phyloP scores from a whole-genome alignment of 2,888 invertebrate species.

The Acronicta aceris region DNA sequence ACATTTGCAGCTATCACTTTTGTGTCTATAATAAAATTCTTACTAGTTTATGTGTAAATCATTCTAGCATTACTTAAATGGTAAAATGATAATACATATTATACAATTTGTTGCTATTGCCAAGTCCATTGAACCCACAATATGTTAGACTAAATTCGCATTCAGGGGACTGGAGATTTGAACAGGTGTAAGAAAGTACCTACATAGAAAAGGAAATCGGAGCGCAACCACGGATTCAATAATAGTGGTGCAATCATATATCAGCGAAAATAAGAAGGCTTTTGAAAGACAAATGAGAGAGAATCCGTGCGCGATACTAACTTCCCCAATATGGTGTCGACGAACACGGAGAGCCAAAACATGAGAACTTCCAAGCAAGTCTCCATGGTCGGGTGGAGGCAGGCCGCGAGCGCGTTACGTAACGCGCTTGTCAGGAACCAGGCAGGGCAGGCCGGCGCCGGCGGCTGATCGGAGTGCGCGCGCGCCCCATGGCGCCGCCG shows the following conservation, averaged over 20 bases:
- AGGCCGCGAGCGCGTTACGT: constrained; percentile 6
- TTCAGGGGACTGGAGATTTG: too few species aligned
- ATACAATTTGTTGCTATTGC: too few species aligned
- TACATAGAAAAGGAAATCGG: too few species aligned
- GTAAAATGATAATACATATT: too few species aligned
- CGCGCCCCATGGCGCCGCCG: background rate
- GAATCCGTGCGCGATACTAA: constrained; percentile 59
- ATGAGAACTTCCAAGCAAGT: constrained; percentile 65
- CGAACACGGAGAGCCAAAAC: constrained; percentile 68
- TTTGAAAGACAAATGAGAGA: background rate
- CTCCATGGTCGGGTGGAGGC: constrained; percentile 47
- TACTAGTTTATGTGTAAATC: too few species aligned
- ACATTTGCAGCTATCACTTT: too few species aligned
- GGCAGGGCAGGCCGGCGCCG: constrained; percentile 11
- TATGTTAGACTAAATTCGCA: background rate
- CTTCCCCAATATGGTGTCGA: constrained; percentile 66
- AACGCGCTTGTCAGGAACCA: background rate
- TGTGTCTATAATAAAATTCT: too few species aligned
- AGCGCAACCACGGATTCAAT: too few species aligned
- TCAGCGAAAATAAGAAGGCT: background rate
- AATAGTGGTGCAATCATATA: too few species aligned
- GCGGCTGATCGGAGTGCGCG: constrained; percentile 2
- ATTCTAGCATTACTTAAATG: too few species aligned
- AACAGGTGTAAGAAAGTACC: too few species aligned
- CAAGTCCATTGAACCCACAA: too few species aligned